Evolutionary conservation across 37 sponge, comb jelly and placozoan genomes (phyloP), one percentile per base, ranked within the genome.

Genomic region (Crambe crambe): DNA sequence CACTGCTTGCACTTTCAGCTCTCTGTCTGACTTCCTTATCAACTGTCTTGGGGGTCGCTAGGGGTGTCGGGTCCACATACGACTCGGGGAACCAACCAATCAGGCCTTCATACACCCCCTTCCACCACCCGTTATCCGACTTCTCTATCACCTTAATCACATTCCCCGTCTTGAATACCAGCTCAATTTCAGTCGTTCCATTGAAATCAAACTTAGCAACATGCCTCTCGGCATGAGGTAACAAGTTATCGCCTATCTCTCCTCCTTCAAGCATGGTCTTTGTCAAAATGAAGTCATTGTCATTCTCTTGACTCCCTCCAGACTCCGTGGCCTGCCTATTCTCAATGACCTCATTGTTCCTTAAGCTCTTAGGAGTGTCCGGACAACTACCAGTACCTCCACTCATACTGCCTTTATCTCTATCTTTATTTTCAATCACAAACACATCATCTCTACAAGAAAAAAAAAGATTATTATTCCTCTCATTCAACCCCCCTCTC

Each of bases 31-130:
- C 56, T 32, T 0, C 37, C 75, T 57, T 18, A 43, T 34, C 34
- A 32, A 17, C 34, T 9, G 31, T 65, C 21, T 20, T 20, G 26
- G 26, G 43, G 2, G 21, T 70, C 32, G 25, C 35, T 2, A 56
- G 35, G 40, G 79, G 39, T 9, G 40, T 74, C 6, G 86, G 75
- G 12, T 75, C 47, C 8, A 88, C 78, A 37, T 88, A 79, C 6
- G 73, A 56, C 47, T 82, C 82, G 2, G 93, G 93, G 31, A 92
- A 85, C 93, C 89, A 88, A 15, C 93, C 93, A 17, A 75, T 78
- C 30, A 37, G 29, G 29, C 73, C 93, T 35, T 75, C 74, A 58
- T 75, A 59, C 32, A 73, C 47, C 5, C 90, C 90, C 73, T 84
- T 73, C 90, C 90, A 89, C 90, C 90, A 89, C 2, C 90, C 90